Evolutionary conservation across 1,140 invertebrate genomes (phyloP), one percentile per base, ranked within the genome.

Genomic region (Periplaneta americana): DNA sequence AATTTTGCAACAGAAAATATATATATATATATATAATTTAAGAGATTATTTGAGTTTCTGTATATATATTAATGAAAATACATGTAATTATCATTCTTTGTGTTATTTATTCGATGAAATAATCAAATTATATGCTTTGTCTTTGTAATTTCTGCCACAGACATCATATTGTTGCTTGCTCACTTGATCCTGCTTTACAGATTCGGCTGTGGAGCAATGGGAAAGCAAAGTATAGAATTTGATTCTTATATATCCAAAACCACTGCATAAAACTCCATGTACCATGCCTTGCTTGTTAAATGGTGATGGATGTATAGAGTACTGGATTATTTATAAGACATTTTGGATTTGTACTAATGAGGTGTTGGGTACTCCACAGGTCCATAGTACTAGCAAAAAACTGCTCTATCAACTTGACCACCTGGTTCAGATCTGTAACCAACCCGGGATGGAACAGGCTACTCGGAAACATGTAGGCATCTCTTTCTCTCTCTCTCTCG

Each of bases 331-430:
- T 32, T n/a, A n/a, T n/a, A n/a, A n/a, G n/a, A n/a, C n/a, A n/a
- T n/a, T n/a, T n/a, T 28, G 28, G 11, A 31, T 0, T 17, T 78
- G 34, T 80, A 80, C 66, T 82, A 80, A 77, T 82, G 78, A 39
- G 80, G 57, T 83, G 80, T 77, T 83, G 74, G 66, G 75, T 82
- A 22, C 81, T 84, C 81, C 74, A 79, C 88, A 97, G 95, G 96
- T 98, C 85, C 96, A 98, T 92, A 97, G 96, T 88, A 98, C 96
- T 84, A 98, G 96, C 91, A 98, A 98, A 91, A 98, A 98, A 90
- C 92, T 98, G 86, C 93, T 98, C 85, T 98, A 98, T 89, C 96
- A 98, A 89, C 91, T 98, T 87, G 96, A 98, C 90, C 96, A 98
- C 88, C 92, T 98, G 88, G 96, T 98, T 85, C 96, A 98, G 93